These are phyloP conservation scores for Thaumatotibia leucotreta DNA, from an alignment of 1,140 invertebrate genomes.

Conservation along the genomic window DNA sequence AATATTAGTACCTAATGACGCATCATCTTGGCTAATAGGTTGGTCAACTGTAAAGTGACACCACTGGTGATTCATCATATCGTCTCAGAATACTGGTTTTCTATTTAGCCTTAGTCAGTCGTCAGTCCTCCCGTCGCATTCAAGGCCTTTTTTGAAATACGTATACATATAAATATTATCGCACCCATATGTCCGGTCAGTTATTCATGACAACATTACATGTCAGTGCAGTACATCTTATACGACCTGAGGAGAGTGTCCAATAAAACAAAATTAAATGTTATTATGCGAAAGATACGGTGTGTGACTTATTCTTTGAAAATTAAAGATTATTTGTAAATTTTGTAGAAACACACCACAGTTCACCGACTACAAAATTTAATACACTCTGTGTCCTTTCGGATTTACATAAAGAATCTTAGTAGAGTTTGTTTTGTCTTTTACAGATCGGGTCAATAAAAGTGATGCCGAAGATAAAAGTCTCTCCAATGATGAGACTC, in stretches of 20 bases:
- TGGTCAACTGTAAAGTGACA: slow-evolving; percentile 50
- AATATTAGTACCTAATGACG: slow-evolving; percentile 39
- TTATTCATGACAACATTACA: not conserved
- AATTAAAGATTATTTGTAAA: not conserved
- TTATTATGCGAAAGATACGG: not conserved
- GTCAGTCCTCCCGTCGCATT: slow-evolving; percentile 19
- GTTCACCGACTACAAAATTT: too few species aligned
- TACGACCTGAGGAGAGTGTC: not conserved
- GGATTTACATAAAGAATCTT: too few species aligned
- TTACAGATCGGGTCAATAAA: slow-evolving; percentile 65
- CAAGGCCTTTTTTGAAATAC: not conserved
- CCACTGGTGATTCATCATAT: slow-evolving; percentile 37
- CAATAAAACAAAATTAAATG: not conserved
- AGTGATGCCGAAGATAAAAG: slow-evolving; percentile 70
- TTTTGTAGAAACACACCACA: too few species aligned
- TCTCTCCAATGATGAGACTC: slow-evolving; percentile 68
- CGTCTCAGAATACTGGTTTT: slow-evolving; percentile 15
- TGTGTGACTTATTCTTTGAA: not conserved
- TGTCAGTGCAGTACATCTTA: not conserved
- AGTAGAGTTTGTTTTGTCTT: not conserved
- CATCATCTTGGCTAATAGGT: slow-evolving; percentile 41
- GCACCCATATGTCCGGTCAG: not conserved
- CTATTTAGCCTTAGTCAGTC: slow-evolving; percentile 22
- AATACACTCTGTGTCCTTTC: too few species aligned
- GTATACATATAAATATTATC: not conserved